Base-by-base conservation (phyloP, 2,113 vertebrate species). In the Athene noctua region DNA sequence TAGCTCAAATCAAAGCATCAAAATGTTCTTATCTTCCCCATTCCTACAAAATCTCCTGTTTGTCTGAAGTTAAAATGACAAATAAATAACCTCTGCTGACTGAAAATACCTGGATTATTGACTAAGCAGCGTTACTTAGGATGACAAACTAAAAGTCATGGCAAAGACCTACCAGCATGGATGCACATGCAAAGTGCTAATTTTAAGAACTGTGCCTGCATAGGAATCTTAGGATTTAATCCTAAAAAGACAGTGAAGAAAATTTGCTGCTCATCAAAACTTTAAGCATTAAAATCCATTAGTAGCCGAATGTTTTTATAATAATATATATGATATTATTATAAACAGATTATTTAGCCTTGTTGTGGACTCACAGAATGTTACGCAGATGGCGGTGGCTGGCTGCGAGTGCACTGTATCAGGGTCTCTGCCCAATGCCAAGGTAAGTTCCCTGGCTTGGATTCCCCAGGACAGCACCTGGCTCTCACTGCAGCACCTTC, bases 21-120 rank as follows among this genome's bases (percentile, higher is more conserved):
- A 91, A 86, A 90, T 40, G 15, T n/a, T 66, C 59, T 51, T 12
- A 51, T 67, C 65, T 71, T 87, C 70, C 55, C 3, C 5, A 80
- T 52, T 74, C n/a, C 44, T 65, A 78, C 27, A 10, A 75, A 79
- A 52, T 79, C 26, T 95, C 66, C 83, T 71, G 30, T 86, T 29
- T 15, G 32, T 55, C 86, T 73, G 15, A 80, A 83, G 63, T 46
- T 44, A 96, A 96, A 88, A 80, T 57, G 23, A 86, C 86, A 87
- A 88, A 72, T 66, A 92, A 95, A 96, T 95, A 75, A 84, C 40
- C 46, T 91, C 46, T 86, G 32, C 46, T 78, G 86, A 54, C 38
- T 57, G 47, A 88, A 91, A 95, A 92, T 80, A 92, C 19, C 30
- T 47, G 72, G 62, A 71, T 88, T 77, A 88, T 80, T 65, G 58